These are phyloP conservation scores for Chionomys nivalis DNA, from an alignment of 2,113 vertebrate genomes.

Conservation along the genomic window DNA sequence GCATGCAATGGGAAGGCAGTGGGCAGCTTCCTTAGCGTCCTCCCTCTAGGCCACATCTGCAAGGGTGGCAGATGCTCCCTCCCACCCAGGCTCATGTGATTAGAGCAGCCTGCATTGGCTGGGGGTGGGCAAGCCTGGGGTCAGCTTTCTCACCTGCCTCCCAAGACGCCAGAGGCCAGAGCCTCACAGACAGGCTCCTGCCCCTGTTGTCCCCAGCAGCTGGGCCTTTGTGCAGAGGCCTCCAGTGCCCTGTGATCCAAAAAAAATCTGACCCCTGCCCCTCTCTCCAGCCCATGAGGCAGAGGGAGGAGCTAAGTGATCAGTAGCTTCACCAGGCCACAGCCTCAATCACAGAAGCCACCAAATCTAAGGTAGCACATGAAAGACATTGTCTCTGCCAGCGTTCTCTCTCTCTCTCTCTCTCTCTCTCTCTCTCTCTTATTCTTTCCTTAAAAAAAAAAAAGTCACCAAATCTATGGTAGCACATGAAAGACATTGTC, in stretches of 20 bases:
- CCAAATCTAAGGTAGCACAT: no score
- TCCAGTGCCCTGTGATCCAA: conserved; percentile 10
- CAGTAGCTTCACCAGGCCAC: not conserved
- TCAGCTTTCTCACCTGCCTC: conserved; percentile 29
- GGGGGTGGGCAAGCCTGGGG: not conserved
- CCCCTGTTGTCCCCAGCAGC: not conserved
- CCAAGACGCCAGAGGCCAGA: not conserved
- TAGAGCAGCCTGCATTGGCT: not conserved
- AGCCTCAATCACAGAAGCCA: not conserved
- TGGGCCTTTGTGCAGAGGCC: conserved; percentile 8
- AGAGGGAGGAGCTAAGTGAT: fast-evolving
- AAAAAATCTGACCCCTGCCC: not conserved
- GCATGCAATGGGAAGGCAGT: no score
- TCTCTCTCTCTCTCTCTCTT: not conserved
- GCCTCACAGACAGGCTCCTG: not conserved
- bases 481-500: fast-evolving
- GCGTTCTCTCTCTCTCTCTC: no score
- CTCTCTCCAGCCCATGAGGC: not conserved
- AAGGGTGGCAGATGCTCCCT: not conserved
- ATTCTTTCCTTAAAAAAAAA: no score
- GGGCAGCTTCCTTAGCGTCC: fast-evolving
- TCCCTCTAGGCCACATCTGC: not conserved
- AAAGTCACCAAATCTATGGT: not conserved
- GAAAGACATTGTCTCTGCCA: fast-evolving
- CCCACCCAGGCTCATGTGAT: not conserved